Base-by-base conservation (phyloP, 2,888 invertebrate species). In the Melanostoma scalare region DNA sequence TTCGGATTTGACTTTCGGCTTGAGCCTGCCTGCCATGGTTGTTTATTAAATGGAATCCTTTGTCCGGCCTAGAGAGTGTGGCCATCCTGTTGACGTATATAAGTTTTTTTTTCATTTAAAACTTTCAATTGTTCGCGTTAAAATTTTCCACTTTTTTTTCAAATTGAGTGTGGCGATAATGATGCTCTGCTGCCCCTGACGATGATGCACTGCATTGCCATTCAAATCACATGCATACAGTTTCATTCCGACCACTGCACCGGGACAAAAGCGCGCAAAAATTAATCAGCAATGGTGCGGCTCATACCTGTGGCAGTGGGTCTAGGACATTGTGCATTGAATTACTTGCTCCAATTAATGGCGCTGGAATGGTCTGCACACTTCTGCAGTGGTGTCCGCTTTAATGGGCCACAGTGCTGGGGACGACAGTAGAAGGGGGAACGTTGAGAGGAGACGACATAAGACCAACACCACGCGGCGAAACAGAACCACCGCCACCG, bases 221-320 rank as follows among this genome's bases (percentile, higher is more conserved):
- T 84, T 78, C 82, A 84, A 78, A 78, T 84, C 82, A 84, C 82
- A 78, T 84, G 82, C 74, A 78, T 84, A 63, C 74, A 36, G 20
- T 61, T 46, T 20, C 20, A 20, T 20, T 20, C 20, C 48, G 48
- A 61, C 61, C 61, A 74, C 58, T 74, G 78, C 73, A 48, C 53
- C 63, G 44, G 63, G 56, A 84, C 78, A 84, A 74, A 69, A 77
- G 63, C 58, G 65, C 69, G 44, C 55, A 63, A 68, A 73, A 78
- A 78, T 71, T 84, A 84, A 84, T 78, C 78, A 78, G 61, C 48
- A 30, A 48, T 61, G 61, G 36, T 61, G 48, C 10, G 4, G 20
- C 65, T 31, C 46, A 68, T 76, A 81, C 77, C 82, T 77, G 73
- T 73, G 72, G 74, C 78, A 78, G 53, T 74, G 78, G 69, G 84